Base-by-base conservation (phyloP, 2,888 invertebrate genomes). In the Ctena decussata region DNA sequence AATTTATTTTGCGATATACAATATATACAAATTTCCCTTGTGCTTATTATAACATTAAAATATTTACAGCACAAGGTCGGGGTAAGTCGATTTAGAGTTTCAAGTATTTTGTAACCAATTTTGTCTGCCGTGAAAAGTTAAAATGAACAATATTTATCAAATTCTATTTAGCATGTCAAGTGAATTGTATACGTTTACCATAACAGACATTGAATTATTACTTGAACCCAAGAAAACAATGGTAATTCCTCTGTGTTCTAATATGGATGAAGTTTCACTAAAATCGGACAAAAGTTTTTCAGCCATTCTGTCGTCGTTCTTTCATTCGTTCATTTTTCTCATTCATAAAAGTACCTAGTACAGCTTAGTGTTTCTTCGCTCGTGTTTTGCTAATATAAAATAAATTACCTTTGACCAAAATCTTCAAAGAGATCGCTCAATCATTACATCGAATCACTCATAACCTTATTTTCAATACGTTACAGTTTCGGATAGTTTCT, bases 281-380 rank as follows among this genome's bases (percentile, higher is more conserved):
- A 35, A 18, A 35, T 35, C 24, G 65, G 65, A 65, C 65, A 65
- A 65, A 65, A 35, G 65, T 65, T 35, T 65, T 15, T 32, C 65
- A 32, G 65, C 65, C 65, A 65, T 35, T 15, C 1, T 30, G 72
- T 72, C 72, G 44, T 44, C 72, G 24, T 41, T 72, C 27, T 21
- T 24, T 18, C 35, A 41, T 72, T 46, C 24, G 35, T 21, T 6
- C 46, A 30, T 44, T 41, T 41, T 30, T 72, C 44, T 37, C 24
- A 35, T 39, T 72, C 44, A 72, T 72, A 72, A 30, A 41, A n/a
- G 72, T 72, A 72, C 72, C 72, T 37, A 46, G 72, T 72, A 72
- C 72, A 41, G 72, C 24, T n/a, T 46, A 30, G 65, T 32, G 53
- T 39, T n/a, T 18, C 24, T 75, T 5, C 30, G 21, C 24, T 24